Base-by-base conservation (phyloP, 2,888 invertebrate genomes). In the Cancer borealis region DNA sequence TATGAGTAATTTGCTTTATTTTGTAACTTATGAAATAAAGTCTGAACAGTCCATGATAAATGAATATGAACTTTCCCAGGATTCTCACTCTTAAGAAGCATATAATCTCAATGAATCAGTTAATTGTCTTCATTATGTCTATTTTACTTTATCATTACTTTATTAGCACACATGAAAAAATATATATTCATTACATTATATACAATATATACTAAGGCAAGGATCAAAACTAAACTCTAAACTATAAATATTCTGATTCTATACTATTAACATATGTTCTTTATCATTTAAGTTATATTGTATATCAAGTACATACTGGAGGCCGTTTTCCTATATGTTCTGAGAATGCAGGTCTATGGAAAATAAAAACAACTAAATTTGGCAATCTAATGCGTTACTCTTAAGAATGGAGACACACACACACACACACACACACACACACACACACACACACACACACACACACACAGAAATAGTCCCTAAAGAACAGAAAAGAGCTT, bases 291-390 rank as follows among this genome's bases (percentile, higher is more conserved):
- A 87, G 73, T 30, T 39, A 88, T 30, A 87, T 60, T 88, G 54
- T 88, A 92, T 46, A 93, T 88, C 49, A 93, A 93, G 87, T 93
- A 93, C 87, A 91, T 94, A 92, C 94, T 94, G 94, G 94, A 94
- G 94, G 94, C 94, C 94, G 94, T 94, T 94, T 94, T 92, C 94
- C 92, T 92, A 92, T 90, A 94, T 92, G 94, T 94, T 90, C 94
- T 94, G 92, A 94, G 94, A 90, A 92, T 94, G 94, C 94, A 66
- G 21, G 66, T 84, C 94, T 94, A 94, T 49, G 45, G 49, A 94
- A 94, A 94, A 94, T 84, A 91, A 91, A 91, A 93, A 39, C n/a
- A n/a, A 54, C 90, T 91, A 47, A 39, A 92, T 26, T 84, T 87
- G 26, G 60, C 79, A 47, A 46, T 30, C 84, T 87, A 92, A 49